These are phyloP conservation scores for Petrocephalus schoutedeni DNA, from an alignment of 2,797 vertebrate genomes.

Conservation along the genomic window DNA sequence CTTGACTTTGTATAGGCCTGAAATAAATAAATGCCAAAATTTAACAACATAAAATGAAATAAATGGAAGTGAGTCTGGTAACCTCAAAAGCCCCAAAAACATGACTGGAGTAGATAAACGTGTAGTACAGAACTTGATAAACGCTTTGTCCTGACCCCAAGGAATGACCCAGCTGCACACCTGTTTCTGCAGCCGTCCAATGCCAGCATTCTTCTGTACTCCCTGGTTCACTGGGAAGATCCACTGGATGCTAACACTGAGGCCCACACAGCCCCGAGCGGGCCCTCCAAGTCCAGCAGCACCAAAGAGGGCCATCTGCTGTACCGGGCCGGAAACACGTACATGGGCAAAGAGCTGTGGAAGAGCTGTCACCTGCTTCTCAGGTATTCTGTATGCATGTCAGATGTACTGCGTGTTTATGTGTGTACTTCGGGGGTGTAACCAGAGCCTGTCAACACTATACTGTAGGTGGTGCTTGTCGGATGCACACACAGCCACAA, in stretches of 20 bases:
- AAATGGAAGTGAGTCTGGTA: no score
- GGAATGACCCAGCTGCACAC: no score
- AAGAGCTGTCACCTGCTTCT: constrained; percentile 90
- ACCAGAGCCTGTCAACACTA: no score
- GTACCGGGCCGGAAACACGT: constrained; percentile 80
- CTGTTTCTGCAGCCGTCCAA: constrained; percentile 55
- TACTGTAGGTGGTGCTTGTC: no score
- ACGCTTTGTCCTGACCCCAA: no score
- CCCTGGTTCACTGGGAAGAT: constrained; percentile 95
- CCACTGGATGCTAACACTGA: constrained; percentile 69
- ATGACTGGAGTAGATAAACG: no score
- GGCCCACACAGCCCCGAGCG: constrained; percentile 50
- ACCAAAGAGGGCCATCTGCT: constrained; percentile 81
- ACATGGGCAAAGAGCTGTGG: constrained; percentile 92
- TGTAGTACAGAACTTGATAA: no score
- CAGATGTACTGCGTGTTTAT: not conserved
- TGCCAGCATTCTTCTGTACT: constrained; percentile 78
- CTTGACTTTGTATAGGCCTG: no score
- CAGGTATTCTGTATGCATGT: constrained; percentile 60
- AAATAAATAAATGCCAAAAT: no score
- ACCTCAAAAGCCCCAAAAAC: no score
- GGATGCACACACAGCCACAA: not conserved
- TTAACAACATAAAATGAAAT: no score
- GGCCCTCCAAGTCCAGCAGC: constrained; percentile 40
- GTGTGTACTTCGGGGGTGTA: not conserved